These are phyloP conservation scores for Cataglyphis albicans DNA, from an alignment of 2,888 invertebrate genomes.

Conservation along the genomic window DNA sequence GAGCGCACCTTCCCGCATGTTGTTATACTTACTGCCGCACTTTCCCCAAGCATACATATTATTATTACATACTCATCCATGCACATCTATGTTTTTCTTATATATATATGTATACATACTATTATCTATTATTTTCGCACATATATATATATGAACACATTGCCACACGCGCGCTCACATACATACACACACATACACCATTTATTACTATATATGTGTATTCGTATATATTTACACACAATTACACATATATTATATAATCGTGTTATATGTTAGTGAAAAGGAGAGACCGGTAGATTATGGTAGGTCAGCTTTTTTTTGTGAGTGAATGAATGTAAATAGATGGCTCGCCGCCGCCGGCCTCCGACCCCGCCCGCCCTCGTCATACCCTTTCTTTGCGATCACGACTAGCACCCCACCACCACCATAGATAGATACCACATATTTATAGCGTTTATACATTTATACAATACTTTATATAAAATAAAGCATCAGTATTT, in stretches of 20 bases:
- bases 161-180: constrained; percentile 74
- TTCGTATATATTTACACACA: constrained; percentile 77
- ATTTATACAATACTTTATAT: constrained; percentile 86
- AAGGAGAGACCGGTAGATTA: constrained; percentile 85
- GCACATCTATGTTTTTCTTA: constrained; percentile 74
- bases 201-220: constrained; percentile 74
- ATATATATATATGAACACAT: constrained; percentile 76
- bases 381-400: constrained; percentile 86
- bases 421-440: constrained; percentile 86
- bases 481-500: constrained; percentile 87
- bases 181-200: constrained; percentile 60
- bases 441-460: constrained; percentile 86
- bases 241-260: constrained; percentile 80
- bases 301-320: constrained; percentile 85
- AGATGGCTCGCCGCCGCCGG: constrained; percentile 86
- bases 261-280: constrained; percentile 85
- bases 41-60: constrained; percentile 82
- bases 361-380: constrained; percentile 85
- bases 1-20: constrained; percentile 78
- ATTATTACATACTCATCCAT: constrained; percentile 84
- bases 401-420: constrained; percentile 86
- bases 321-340: constrained; percentile 86
- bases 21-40: constrained; percentile 86
- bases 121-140: constrained; percentile 72
- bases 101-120: constrained; percentile 78